phyloP scores from a whole-genome alignment of 2,888 invertebrate species.

The Pristionchus maxplancki region DNA sequence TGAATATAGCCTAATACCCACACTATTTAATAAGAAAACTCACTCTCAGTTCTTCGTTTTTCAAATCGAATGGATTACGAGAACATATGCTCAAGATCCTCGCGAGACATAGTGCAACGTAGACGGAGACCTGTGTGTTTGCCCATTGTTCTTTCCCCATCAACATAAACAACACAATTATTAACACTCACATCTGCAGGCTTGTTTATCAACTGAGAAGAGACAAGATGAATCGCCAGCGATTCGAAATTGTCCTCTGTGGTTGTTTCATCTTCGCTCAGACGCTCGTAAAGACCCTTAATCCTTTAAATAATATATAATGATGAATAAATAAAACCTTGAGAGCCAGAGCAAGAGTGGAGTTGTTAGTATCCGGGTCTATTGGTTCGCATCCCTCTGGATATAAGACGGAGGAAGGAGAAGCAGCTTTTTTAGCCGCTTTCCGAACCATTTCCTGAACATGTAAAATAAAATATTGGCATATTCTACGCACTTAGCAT shows the following conservation, averaged over 20 bases:
- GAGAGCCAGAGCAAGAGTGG: conserved; percentile 10
- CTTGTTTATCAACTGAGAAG: background rate
- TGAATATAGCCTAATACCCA: background rate
- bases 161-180: background rate
- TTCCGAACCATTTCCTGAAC: conserved; percentile 36
- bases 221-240: background rate
- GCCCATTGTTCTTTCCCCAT: background rate
- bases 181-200: conserved; percentile 8
- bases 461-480: background rate
- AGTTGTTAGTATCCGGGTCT: background rate
- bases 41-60: conserved; percentile 19
- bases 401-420: background rate
- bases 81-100: background rate
- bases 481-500: background rate
- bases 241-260: conserved; percentile 25
- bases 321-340: background rate
- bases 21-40: background rate
- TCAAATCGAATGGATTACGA: conserved; percentile 19
- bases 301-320: background rate
- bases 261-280: background rate
- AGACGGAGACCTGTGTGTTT: background rate
- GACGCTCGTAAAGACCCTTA: background rate
- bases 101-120: conserved; percentile 19
- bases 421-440: conserved; percentile 18
- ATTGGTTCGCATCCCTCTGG: conserved; percentile 36